These are phyloP conservation scores for Hyppa rectilinea DNA, from an alignment of 2,888 invertebrate genomes.

Conservation along the genomic window DNA sequence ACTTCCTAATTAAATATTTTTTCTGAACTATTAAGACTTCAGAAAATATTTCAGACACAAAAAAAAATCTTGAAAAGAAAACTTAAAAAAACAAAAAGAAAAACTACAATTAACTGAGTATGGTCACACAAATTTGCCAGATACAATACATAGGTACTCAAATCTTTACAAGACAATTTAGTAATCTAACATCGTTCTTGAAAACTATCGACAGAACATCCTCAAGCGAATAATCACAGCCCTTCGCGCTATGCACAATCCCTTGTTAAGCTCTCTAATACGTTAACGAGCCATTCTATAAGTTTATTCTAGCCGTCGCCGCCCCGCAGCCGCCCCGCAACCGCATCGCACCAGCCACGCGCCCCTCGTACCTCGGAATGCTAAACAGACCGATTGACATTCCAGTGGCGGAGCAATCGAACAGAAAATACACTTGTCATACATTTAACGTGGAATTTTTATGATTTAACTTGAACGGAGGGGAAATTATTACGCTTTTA, in stretches of 20 bases:
- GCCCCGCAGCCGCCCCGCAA: slow-evolving; percentile 30
- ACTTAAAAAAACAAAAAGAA: no score
- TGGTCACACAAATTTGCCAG: background rate
- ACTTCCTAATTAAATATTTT: no score
- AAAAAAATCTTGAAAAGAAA: no score
- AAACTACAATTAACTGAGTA: background rate
- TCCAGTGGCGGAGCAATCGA: slow-evolving; percentile 81
- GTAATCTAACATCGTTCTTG: background rate
- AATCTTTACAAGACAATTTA: slow-evolving; percentile 9
- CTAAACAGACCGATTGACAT: slow-evolving; percentile 80
- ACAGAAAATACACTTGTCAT: slow-evolving; percentile 88
- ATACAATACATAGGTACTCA: background rate
- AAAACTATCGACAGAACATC: slow-evolving; percentile 43
- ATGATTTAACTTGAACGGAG: slow-evolving; percentile 72
- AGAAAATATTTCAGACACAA: background rate
- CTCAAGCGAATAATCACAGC: slow-evolving; percentile 48
- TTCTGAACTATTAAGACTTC: background rate
- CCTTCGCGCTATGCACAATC: slow-evolving; percentile 52
- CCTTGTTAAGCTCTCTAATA: slow-evolving; percentile 75
- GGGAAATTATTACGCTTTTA: slow-evolving; percentile 65
- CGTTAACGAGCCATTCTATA: slow-evolving; percentile 78
- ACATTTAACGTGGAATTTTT: slow-evolving; percentile 84
- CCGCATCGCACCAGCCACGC: slow-evolving; percentile 51
- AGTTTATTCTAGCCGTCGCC: slow-evolving; percentile 71
- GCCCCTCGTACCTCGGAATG: slow-evolving; percentile 69